These are phyloP conservation scores for Caenorhabditis sp. DNA, from an alignment of 2,888 invertebrate genomes.

Conservation along the genomic window DNA sequence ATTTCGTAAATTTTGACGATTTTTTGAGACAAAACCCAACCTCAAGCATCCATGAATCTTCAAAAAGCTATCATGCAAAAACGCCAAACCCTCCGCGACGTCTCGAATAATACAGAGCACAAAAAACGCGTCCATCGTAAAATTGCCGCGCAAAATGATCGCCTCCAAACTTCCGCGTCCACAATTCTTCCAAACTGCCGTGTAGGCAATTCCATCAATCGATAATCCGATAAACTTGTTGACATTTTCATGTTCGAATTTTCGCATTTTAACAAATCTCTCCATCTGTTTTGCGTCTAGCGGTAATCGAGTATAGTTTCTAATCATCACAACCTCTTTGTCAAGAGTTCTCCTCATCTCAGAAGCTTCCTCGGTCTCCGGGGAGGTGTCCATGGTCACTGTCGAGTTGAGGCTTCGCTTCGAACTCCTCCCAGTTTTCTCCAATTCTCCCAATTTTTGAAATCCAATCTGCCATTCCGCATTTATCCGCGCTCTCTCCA, in stretches of 20 bases:
- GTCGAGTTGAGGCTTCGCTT: constrained; percentile 15
- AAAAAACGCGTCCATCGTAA: constrained; percentile 58
- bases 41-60: constrained; percentile 52
- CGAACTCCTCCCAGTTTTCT: neutral
- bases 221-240: constrained; percentile 66
- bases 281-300: constrained; percentile 21
- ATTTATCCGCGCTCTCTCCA: constrained; percentile 33
- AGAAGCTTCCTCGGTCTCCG: too few species aligned
- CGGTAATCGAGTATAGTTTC: constrained; percentile 19
- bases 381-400: neutral
- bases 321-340: constrained; percentile 43
- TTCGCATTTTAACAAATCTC: constrained; percentile 42
- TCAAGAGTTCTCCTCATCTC: constrained; percentile 25
- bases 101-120: constrained; percentile 54
- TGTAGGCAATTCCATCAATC: constrained; percentile 50
- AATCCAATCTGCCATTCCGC: constrained; percentile 45
- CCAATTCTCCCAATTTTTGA: constrained; percentile 12
- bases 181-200: constrained; percentile 64
- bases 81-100: constrained; percentile 48
- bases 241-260: constrained; percentile 66
- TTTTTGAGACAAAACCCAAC: too few species aligned
- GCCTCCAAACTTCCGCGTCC: constrained; percentile 47
- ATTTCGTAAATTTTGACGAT: too few species aligned
- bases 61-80: constrained; percentile 50
- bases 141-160: constrained; percentile 47